Base-by-base conservation (phyloP, 2,888 invertebrate species). In the Emmelina monodactyla region DNA sequence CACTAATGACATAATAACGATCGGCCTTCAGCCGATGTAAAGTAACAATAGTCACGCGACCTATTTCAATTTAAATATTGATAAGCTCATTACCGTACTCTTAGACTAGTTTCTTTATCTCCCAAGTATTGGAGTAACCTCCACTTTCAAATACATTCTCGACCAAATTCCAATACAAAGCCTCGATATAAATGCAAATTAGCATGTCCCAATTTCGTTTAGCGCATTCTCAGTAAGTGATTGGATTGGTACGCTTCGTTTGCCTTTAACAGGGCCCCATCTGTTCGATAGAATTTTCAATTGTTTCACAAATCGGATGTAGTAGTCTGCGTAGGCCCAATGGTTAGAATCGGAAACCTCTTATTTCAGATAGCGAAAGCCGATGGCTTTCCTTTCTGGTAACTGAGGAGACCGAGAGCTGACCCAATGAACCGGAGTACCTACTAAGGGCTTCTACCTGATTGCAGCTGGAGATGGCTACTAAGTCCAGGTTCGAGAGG, bases 381-480 rank as follows among this genome's bases (percentile, higher is more conserved):
- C 69, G 11, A 25, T 10, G 25, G 25, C 25, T 25, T 25, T 25
- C 25, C 25, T 25, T 25, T 25, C 25, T 25, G 25, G 25, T 25
- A 60, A 63, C 62, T 49, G 57, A 66, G 66, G 62, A 51, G 62
- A 66, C 66, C 25, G n/a, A 53, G 61, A 62, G 67, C 25, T 67
- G 63, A 63, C 62, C n/a, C n/a, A n/a, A n/a, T n/a, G n/a, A n/a
- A 55, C 59, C 55, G 62, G 68, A 61, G 59, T 62, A 42, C 58
- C 72, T 70, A 69, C 72, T 79, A 79, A 78, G 75, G 75, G 72
- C 75, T 68, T 75, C 73, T 76, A 78, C 60, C 78, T 79, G 70
- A 76, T 81, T 80, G 65, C 80, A 81, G 78, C 78, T 84, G 60
- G 76, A 76, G 52, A 80, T 81, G 65, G 83, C 83, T 42, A 75